Evolutionary conservation across 2,113 vertebrate genomes (phyloP), one percentile per base, ranked within the genome.

Genomic region (Nymphicus hollandicus): DNA sequence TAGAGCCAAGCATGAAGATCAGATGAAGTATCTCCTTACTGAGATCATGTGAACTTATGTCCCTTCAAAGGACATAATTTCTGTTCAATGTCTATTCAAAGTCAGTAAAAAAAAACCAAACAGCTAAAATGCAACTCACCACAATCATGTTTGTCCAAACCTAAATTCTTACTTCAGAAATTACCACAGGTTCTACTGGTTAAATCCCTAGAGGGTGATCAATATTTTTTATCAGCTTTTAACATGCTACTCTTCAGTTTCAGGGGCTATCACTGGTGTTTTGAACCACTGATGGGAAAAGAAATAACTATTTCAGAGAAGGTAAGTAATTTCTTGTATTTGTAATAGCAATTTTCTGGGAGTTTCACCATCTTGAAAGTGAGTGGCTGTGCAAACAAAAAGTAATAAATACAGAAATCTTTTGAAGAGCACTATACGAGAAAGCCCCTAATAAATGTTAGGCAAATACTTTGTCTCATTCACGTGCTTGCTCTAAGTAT

Each of bases 321-420:
- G 50, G 11, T 31, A 61, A 79, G 8, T 28, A 23, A 64, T 72
- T 68, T 68, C 56, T 46, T 65, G 5, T 41, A 70, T 81, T 84
- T 55, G 19, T 20, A 76, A 85, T 3, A 76, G 14, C 14, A 77
- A 11, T 28, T 4, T 47, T 72, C 33, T 76, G 33, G 10, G 28
- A 29, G 24, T 69, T 91, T 73, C 39, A 71, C 17, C 10, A 27
- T 12, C 29, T 47, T 68, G 65, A 85, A 89, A 65, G 41, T 1
- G 7, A 74, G 55, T 17, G 31, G 17, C 13, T 63, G 13, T 71
- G 25, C n/a, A 60, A 86, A 79, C 7, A 63, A 29, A 81, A 50
- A 0, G 0, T 35, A n/a, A 63, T 31, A 72, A 88, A 80, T n/a
- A 17, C 13, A 60, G 29, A 76, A 9, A 37, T 43, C 27, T 78